Evolutionary conservation across 1,140 invertebrate species (phyloP).

Genomic region (Pararge aegeria): DNA sequence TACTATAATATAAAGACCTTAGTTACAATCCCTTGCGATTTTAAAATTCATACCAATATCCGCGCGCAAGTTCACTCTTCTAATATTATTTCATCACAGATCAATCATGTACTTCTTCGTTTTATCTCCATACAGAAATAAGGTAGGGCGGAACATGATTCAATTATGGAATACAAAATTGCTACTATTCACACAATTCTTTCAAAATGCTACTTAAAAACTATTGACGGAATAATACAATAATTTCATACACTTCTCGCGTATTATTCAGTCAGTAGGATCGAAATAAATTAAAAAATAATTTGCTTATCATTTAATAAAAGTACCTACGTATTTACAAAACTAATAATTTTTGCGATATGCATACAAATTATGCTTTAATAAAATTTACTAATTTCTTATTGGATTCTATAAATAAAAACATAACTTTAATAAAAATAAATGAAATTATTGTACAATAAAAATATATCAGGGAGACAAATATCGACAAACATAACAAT

Average conservation of each 20-base stretch:
- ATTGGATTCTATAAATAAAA: constrained; percentile 66
- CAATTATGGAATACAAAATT: constrained; percentile 45
- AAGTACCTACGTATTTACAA: constrained; percentile 63
- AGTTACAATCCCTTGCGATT: constrained; percentile 52
- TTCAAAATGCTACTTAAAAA: constrained; percentile 41
- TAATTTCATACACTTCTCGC: constrained; percentile 27
- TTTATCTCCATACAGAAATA: constrained; percentile 54
- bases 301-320: constrained; percentile 55
- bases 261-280: constrained; percentile 29
- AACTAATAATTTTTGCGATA: constrained; percentile 54
- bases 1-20: constrained; percentile 44
- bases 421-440: constrained; percentile 59
- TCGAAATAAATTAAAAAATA: constrained; percentile 59
- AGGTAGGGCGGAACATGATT: constrained; percentile 57
- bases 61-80: constrained; percentile 52
- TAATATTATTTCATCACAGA: constrained; percentile 75
- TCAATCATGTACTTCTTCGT: constrained; percentile 73
- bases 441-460: constrained; percentile 62
- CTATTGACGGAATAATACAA: constrained; percentile 20
- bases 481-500: constrained; percentile 75
- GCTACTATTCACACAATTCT: constrained; percentile 40
- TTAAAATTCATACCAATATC: constrained; percentile 44
- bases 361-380: constrained; percentile 53
- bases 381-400: constrained; percentile 67
- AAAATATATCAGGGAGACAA: constrained; percentile 59